Evolutionary conservation across 2,888 invertebrate species (phyloP).

Genomic region (Cyclophora punctaria): DNA sequence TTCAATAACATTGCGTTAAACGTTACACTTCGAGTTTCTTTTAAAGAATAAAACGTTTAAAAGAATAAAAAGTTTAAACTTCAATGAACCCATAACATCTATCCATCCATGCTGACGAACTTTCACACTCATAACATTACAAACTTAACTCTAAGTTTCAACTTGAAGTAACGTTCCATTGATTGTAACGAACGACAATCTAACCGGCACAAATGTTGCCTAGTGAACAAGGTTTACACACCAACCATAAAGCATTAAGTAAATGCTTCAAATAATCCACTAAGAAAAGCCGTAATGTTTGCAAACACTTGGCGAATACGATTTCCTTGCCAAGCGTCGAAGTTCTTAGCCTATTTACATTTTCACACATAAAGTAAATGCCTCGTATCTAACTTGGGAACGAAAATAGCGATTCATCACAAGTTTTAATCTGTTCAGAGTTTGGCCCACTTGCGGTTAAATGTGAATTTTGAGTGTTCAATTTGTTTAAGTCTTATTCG

Average conservation of each 20-base stretch:
- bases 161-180: no score
- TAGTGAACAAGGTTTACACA: conserved; percentile 26
- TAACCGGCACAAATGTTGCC: conserved; percentile 38
- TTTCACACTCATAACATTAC: no score
- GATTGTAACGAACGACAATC: conserved; percentile 24
- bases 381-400: conserved; percentile 57
- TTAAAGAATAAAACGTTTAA: no score
- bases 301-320: conserved; percentile 62
- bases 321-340: conserved; percentile 57
- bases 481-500: no score
- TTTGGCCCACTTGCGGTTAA: conserved; percentile 56
- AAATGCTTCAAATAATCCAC: conserved; percentile 69
- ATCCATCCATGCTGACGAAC: no score
- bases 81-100: no score
- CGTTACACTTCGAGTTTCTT: no score
- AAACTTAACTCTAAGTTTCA: no score
- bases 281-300: conserved; percentile 60
- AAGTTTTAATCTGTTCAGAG: conserved; percentile 70
- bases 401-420: conserved; percentile 70
- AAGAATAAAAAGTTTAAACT: no score
- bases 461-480: no score
- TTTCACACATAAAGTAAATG: conserved; percentile 69
- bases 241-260: conserved; percentile 60
- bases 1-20: no score
- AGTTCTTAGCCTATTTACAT: conserved; percentile 67